These are phyloP conservation scores for Junco hyemalis DNA, from an alignment of 2,113 vertebrate genomes.

Conservation along the genomic window DNA sequence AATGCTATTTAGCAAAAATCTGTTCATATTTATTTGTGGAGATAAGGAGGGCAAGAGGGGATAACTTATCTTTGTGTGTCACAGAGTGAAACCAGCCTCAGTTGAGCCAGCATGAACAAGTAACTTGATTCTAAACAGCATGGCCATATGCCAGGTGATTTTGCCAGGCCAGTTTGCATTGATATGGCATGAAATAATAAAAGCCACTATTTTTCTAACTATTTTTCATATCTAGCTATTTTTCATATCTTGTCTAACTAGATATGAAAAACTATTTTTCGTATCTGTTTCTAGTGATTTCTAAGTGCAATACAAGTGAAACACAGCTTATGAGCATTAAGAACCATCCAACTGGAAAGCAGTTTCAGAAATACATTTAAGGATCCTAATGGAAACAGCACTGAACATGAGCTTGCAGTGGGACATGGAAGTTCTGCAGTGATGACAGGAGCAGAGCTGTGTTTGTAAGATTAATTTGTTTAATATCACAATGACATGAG, in stretches of 20 bases:
- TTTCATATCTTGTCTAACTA: neutral
- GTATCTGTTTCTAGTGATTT: neutral
- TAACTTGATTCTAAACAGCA: neutral
- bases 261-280: neutral
- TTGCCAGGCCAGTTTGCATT: neutral
- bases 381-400: neutral
- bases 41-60: neutral
- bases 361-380: neutral
- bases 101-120: accelerated
- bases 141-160: neutral
- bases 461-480: neutral
- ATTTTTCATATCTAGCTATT: neutral
- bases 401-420: neutral
- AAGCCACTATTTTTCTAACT: neutral
- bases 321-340: neutral
- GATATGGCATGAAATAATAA: neutral
- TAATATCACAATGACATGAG: neutral
- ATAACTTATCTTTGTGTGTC: neutral
- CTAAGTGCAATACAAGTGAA: neutral
- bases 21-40: neutral
- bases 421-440: neutral
- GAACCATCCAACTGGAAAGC: neutral
- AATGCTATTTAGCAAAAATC: neutral
- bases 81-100: neutral
- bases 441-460: neutral